A percentile compares a stretch with the other conserved stretches of the same genome.
Conservation (phyloP, 92 coral and sea anemone genomes). For the Palythoa heliodiscus region DNA sequence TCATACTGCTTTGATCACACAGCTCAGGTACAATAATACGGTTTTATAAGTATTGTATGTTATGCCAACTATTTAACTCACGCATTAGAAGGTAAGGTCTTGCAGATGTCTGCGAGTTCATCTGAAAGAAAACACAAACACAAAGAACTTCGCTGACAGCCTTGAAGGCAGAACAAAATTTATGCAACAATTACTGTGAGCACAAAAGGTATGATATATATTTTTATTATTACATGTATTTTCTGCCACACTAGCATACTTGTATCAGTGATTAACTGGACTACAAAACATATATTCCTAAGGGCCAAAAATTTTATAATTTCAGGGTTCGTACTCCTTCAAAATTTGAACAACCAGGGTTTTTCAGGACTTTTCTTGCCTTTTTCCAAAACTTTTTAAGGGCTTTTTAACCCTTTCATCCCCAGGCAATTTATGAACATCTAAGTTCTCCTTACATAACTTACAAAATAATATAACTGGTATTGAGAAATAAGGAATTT, state of each 20-base stretch:
- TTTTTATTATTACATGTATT: too few relatives aligned
- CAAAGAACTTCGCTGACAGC: background rate
- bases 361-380: too few relatives aligned
- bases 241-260: too few relatives aligned
- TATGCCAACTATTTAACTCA: background rate
- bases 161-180: background rate
- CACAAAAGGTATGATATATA: background rate
- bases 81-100: constrained; percentile 37
- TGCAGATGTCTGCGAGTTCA: constrained; percentile 32
- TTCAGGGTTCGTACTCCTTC: background rate
- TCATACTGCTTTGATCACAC: background rate
- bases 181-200: background rate
- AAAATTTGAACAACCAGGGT: background rate
- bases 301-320: background rate
- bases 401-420: too few relatives aligned
- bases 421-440: too few relatives aligned
- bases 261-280: too few relatives aligned
- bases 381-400: too few relatives aligned
- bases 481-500: too few relatives aligned
- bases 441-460: too few relatives aligned
- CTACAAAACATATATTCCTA: too few relatives aligned
- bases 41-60: background rate
- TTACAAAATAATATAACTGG: too few relatives aligned
- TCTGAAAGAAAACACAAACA: constrained; percentile 19
- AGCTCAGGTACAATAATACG: background rate